These are phyloP conservation scores for Sebastes glaucus DNA, from an alignment of 2,797 vertebrate species.

Conservation along the genomic window DNA sequence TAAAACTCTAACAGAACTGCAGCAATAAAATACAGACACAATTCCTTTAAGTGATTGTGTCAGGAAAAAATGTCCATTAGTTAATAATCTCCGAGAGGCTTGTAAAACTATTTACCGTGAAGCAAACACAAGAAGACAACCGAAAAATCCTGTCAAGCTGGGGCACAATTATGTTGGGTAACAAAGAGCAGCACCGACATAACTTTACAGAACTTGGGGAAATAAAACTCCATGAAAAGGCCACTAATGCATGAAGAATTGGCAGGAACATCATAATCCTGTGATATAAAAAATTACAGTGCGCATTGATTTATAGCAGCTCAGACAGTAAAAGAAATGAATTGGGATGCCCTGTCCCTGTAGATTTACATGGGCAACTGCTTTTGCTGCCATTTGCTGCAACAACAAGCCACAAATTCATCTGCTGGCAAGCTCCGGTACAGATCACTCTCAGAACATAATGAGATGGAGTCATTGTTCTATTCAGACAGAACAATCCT, in stretches of 20 bases:
- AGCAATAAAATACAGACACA: background rate
- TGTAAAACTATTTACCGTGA: background rate
- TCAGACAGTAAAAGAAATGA: background rate
- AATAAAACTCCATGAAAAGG: background rate
- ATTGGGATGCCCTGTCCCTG: background rate
- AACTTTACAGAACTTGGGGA: background rate
- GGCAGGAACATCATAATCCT: background rate
- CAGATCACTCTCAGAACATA: slow-evolving; percentile 23
- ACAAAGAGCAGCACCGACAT: background rate
- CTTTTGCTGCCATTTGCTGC: slow-evolving; percentile 30
- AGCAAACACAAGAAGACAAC: background rate
- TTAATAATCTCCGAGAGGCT: background rate
- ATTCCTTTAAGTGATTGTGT: background rate
- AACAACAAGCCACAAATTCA: slow-evolving; percentile 34
- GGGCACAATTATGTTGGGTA: background rate
- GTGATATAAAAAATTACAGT: background rate
- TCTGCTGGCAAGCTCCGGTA: slow-evolving; percentile 8
- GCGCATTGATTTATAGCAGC: slow-evolving; percentile 10
- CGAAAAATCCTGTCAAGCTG: background rate
- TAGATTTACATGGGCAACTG: slow-evolving; percentile 11
- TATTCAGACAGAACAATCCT: background rate
- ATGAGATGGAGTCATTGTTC: slow-evolving; percentile 10
- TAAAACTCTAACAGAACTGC: background rate
- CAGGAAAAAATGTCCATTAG: background rate
- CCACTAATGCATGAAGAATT: background rate